Evolutionary conservation across 2,113 vertebrate genomes (phyloP), one percentile per base, ranked within the genome.

Genomic region (Upupa epops): DNA sequence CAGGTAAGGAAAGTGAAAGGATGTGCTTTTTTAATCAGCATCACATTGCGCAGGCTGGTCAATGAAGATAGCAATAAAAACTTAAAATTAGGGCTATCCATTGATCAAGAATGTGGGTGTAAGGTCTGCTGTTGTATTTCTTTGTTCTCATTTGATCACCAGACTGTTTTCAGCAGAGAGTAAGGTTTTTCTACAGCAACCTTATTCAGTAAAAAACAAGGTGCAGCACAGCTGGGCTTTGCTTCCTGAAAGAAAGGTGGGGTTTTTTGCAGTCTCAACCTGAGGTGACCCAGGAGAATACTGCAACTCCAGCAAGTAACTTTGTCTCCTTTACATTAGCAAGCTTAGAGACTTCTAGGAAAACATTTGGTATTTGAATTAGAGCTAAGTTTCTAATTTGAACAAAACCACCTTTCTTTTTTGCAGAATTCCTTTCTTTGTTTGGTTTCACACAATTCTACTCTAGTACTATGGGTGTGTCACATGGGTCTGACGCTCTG

Each of bases 1-100:
- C 98, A 99, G 99, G 99, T 99, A 99, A 97, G 3, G 48, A 79
- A 86, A 71, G 69, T 4, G 17, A 74, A 46, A 82, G 40, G 64
- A 56, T 2, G 0, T 8, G 16, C 72, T 74, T 56, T 42, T 64
- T 22, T 16, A 26, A 37, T 15, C 36, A 5, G 18, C 17, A 18
- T 37, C 48, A 34, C 52, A 60, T 14, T 13, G 25, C 20, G 13
- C 22, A 49, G 36, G 17, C 32, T 40, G 26, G 37, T 37, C 36
- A 34, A 36, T 37, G 31, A 51, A 45, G 12, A 34, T 7, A 37
- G 65, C 72, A 68, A 56, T 26, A 22, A 56, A 63, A 49, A 63
- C 31, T 75, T 54, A 66, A 32, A n/a, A 70, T 55, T 14, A 28
- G 49, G 49, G 17, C 55, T 63, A 1, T 24, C 16, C 11, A 11